Percentiles rank a stretch among this genome's conserved stretches.
Evolutionary conservation across 1,140 invertebrate genomes (phyloP).

Genomic region (Holotrichia oblita): DNA sequence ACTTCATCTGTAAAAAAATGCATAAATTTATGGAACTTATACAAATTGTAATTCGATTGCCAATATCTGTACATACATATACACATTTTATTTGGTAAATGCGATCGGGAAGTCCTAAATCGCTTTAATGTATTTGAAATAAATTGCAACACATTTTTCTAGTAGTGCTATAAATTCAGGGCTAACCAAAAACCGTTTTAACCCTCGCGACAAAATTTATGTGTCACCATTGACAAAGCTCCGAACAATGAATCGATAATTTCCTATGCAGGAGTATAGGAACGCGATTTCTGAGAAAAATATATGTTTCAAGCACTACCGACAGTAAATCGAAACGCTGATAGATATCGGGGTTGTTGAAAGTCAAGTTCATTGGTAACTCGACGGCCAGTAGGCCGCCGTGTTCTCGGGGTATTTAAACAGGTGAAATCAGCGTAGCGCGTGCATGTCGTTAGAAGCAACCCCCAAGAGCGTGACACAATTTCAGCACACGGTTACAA

Average conservation of each 20-base stretch:
- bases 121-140: background rate
- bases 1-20: too few species aligned
- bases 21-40: too few species aligned
- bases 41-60: too few species aligned
- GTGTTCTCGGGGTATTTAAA: constrained; percentile 40
- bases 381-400: constrained; percentile 22
- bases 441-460: constrained; percentile 32
- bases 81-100: too few species aligned
- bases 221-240: constrained; percentile 22
- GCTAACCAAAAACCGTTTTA: constrained; percentile 20
- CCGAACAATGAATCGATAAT: constrained; percentile 13
- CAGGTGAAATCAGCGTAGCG: constrained; percentile 37
- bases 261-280: background rate
- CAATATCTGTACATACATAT: too few species aligned
- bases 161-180: background rate
- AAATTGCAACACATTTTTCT: background rate
- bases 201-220: background rate
- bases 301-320: constrained; percentile 17
- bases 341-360: constrained; percentile 41
- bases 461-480: constrained; percentile 29
- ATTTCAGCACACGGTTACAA: background rate
- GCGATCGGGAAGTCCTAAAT: background rate
- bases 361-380: constrained; percentile 44
- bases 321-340: constrained; percentile 5
- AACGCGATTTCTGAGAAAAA: constrained; percentile 28